A percentile compares a stretch with the other conserved stretches of the same genome.
Evolutionary conservation across 2,888 invertebrate genomes (phyloP).

Genomic region (Automeris io): DNA sequence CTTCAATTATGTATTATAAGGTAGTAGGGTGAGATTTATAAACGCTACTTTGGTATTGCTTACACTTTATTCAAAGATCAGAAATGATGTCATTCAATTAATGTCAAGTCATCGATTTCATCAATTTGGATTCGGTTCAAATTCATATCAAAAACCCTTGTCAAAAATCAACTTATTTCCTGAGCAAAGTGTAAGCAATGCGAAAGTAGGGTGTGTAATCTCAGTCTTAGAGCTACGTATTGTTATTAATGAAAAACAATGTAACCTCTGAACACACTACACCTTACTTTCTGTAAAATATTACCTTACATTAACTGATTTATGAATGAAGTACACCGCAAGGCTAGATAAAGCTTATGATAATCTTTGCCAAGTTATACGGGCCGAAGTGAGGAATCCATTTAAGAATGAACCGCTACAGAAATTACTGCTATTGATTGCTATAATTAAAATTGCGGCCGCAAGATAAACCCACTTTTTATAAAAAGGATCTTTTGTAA

Average conservation of each 20-base stretch:
- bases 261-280: neutral
- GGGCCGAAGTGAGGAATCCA: neutral
- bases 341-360: slow-evolving; percentile 5
- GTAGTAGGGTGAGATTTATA: too few relatives aligned
- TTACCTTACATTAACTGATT: slow-evolving; percentile 4
- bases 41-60: too few relatives aligned
- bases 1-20: too few relatives aligned
- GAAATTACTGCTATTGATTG: slow-evolving; percentile 1
- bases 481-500: too few relatives aligned
- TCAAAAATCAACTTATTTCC: too few relatives aligned
- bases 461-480: neutral
- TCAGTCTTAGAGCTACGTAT: neutral
- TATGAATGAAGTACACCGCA: slow-evolving; percentile 1
- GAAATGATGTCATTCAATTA: too few relatives aligned
- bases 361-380: slow-evolving; percentile 1
- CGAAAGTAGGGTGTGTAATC: too few relatives aligned
- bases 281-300: neutral
- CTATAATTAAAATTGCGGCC: slow-evolving; percentile 1
- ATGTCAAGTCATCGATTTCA: too few relatives aligned
- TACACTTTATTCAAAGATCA: too few relatives aligned
- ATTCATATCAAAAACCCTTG: too few relatives aligned
- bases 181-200: too few relatives aligned
- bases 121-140: too few relatives aligned
- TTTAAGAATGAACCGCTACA: neutral
- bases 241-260: neutral